Evolutionary conservation across 2,888 invertebrate species (phyloP).

Genomic region (Celastrina argiolus): DNA sequence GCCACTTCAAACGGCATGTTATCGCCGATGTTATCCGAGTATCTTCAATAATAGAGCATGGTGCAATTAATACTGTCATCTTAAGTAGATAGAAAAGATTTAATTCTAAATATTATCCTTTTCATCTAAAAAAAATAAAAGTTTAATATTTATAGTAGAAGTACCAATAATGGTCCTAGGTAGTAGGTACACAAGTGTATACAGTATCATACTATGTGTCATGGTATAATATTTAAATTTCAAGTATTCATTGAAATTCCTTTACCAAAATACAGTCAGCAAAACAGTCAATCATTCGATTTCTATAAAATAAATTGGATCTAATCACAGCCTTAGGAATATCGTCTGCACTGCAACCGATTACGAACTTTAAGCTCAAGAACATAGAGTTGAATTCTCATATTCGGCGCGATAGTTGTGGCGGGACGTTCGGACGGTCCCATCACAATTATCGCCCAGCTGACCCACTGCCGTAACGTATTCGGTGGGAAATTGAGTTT

Average conservation of each 20-base stretch:
- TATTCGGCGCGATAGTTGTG: slow-evolving; percentile 30
- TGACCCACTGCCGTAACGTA: slow-evolving; percentile 71
- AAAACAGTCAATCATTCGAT: not conserved
- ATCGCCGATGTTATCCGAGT: not conserved
- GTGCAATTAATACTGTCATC: no score
- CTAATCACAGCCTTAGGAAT: not conserved
- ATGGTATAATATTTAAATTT: no score
- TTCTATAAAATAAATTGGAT: not conserved
- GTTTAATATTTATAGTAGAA: no score
- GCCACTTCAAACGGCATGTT: not conserved
- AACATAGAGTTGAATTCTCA: slow-evolving; percentile 29
- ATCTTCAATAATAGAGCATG: not conserved
- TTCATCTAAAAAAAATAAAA: no score
- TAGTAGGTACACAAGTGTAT: no score
- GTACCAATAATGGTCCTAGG: no score
- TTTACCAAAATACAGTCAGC: not conserved
- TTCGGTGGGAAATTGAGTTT: slow-evolving; percentile 72
- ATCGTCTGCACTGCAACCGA: not conserved
- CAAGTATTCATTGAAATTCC: not conserved
- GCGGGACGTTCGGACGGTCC: slow-evolving; percentile 58
- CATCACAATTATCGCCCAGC: slow-evolving; percentile 55
- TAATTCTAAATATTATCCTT: no score
- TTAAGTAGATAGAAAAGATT: not conserved
- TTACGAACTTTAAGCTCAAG: not conserved
- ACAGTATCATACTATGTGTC: no score